Base-by-base conservation (phyloP, 2,797 vertebrate species). In the Microtus californicus region DNA sequence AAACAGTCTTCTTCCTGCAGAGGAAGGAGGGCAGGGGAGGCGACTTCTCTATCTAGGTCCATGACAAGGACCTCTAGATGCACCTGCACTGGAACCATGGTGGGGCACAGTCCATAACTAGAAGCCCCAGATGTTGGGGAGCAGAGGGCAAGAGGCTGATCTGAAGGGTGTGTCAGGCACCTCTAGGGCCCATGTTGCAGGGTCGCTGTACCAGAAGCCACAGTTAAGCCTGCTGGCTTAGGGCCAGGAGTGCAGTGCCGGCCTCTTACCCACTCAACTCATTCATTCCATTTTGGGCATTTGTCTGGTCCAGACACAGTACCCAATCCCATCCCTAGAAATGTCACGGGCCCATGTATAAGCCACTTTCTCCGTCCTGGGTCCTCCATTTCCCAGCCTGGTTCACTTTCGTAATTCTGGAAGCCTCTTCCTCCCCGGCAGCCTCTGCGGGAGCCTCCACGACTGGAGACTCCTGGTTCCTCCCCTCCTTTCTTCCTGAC, bases 351-450 rank as follows among this genome's bases (percentile, higher is more conserved):
- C 31, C 69, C 31, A 34, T n/a, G 10, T 11, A 23, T n/a, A 69
- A 7, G 37, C 61, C 34, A 1, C 43, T 65, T 29, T 73, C 21
- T 59, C 10, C 1, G n/a, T 27, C 51, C 76, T 65, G 21, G 69
- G 71, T 76, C 88, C 87, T 51, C 48, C 15, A 7, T 59, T 10
- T 40, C 79, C 69, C 69, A 48, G 25, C 29, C 73, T 2, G 1
- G n/a, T 51, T 88, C 63, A 4, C 19, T 13, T 59, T 25, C 1
- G 2, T 29, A 8, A 23, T 19, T 11, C 51, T 61, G 3, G 9
- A 87, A n/a, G 17, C n/a, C 1, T 0, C 45, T 17, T 76, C 37
- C 14, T 12, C 37, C 15, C 6, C 9, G 0, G 1, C 65, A 19
- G 14, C 37, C 12, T 7, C 25, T 0, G 1, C 59, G 12, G 23